These are phyloP conservation scores for Furcula furcula DNA, from an alignment of 2,888 invertebrate genomes.

Conservation along the genomic window DNA sequence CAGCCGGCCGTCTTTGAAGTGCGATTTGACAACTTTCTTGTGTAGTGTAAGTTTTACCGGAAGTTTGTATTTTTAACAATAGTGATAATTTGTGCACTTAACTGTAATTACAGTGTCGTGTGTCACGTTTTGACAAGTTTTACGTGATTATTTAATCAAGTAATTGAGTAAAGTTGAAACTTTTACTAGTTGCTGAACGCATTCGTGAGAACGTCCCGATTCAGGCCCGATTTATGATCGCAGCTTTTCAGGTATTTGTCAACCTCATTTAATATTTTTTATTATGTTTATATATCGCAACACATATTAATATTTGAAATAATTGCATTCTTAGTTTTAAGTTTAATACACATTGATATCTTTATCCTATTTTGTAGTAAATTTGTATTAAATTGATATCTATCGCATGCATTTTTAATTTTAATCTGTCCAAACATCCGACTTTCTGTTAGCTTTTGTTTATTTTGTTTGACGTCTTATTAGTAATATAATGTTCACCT, in stretches of 20 bases:
- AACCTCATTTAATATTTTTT: neutral
- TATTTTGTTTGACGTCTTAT: slow-evolving; percentile 20
- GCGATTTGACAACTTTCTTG: slow-evolving; percentile 42
- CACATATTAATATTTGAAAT: neutral
- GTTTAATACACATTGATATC: neutral
- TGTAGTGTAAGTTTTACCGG: slow-evolving; percentile 62
- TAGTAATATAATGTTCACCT: slow-evolving; percentile 39
- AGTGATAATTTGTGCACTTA: slow-evolving; percentile 45
- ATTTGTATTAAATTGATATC: slow-evolving; percentile 3
- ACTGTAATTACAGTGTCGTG: slow-evolving; percentile 47
- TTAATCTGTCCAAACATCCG: slow-evolving; percentile 12
- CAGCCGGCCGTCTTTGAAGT: slow-evolving; percentile 21
- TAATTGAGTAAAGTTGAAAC: slow-evolving; percentile 46
- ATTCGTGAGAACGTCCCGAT: slow-evolving; percentile 22
- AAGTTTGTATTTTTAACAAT: slow-evolving; percentile 42
- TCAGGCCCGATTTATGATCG: slow-evolving; percentile 36
- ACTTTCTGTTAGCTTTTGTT: slow-evolving; percentile 20
- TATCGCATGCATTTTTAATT: slow-evolving; percentile 15
- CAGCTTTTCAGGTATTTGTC: slow-evolving; percentile 37
- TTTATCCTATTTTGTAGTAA: neutral
- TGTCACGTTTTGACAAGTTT: slow-evolving; percentile 44
- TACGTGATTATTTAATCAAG: slow-evolving; percentile 32
- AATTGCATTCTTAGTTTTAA: neutral
- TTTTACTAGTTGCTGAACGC: slow-evolving; percentile 35
- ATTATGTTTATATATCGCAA: no score